Conservation (phyloP, 2,888 invertebrate genomes). For the Stenurella melanura region DNA sequence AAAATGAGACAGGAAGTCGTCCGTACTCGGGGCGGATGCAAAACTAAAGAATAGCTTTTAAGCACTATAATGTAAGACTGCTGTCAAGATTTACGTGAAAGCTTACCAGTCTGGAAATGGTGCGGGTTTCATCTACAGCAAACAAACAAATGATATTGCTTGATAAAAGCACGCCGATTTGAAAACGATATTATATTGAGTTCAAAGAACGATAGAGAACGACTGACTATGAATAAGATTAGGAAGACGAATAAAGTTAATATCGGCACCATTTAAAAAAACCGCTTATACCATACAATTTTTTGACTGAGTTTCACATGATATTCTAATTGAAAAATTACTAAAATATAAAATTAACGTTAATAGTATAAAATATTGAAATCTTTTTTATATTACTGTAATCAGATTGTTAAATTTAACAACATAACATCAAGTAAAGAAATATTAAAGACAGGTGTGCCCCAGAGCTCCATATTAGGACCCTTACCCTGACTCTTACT, state of each 20-base stretch:
- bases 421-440: no score
- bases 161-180: neutral
- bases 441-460: no score
- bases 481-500: no score
- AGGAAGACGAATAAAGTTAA: neutral
- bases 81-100: constrained; percentile 12
- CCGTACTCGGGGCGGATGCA: neutral
- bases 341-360: no score
- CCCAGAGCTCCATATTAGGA: no score
- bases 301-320: no score
- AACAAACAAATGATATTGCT: neutral
- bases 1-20: neutral
- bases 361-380: no score
- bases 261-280: no score
- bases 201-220: neutral
- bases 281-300: no score
- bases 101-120: neutral
- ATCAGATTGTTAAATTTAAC: no score
- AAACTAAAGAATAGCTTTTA: constrained; percentile 18
- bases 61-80: constrained; percentile 5
- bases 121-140: neutral
- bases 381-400: no score
- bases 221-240: neutral
- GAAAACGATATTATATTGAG: neutral
- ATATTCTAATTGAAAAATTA: no score